Evolutionary conservation across 2,888 invertebrate genomes (phyloP).

Genomic region (Halictus ligatus): DNA sequence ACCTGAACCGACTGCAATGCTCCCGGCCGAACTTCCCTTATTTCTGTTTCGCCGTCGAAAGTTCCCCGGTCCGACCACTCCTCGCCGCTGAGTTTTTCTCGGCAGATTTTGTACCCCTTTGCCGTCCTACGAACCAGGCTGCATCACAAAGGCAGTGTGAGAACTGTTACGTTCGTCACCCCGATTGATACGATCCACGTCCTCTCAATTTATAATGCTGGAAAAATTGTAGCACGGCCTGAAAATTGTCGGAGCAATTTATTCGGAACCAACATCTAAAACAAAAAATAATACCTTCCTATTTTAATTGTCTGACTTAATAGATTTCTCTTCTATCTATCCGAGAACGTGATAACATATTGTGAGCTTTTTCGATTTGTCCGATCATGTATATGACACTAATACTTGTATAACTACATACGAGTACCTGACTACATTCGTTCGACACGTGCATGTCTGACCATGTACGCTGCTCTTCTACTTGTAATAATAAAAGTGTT

Average conservation of each 20-base stretch:
- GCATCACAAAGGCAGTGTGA: no score
- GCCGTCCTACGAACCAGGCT: neutral
- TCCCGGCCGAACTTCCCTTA: constrained; percentile 53
- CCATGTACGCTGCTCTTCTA: neutral
- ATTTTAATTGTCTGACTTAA: no score
- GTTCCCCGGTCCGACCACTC: constrained; percentile 42
- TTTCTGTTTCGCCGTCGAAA: constrained; percentile 67
- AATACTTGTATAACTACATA: neutral
- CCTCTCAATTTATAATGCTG: no score
- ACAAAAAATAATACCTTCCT: no score
- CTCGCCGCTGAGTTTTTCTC: constrained; percentile 23
- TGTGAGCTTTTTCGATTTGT: neutral
- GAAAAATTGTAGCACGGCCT: no score
- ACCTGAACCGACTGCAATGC: constrained; percentile 63
- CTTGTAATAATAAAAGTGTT: no score
- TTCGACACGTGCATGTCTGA: neutral
- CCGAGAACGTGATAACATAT: no score
- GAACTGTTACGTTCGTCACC: no score
- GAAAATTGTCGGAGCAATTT: no score
- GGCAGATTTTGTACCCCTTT: constrained; percentile 32
- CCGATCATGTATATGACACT: neutral
- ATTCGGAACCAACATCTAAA: no score
- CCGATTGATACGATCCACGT: no score
- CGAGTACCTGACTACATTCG: neutral
- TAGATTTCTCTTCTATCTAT: no score